Conservation (phyloP, 2,888 invertebrate species). For the Microdon myrmicae region DNA sequence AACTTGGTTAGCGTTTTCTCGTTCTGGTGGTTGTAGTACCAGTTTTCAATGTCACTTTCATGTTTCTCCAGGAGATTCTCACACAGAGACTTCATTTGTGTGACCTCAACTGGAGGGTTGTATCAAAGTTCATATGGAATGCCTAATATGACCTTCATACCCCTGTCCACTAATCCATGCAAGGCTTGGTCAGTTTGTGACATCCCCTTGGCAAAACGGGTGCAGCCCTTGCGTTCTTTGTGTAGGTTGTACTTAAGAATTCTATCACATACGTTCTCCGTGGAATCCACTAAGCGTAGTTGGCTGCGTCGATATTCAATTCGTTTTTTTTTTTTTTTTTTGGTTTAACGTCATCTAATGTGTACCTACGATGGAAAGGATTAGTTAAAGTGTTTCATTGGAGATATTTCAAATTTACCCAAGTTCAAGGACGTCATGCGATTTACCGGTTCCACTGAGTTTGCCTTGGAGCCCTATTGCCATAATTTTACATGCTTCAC, state of each 20-base stretch:
- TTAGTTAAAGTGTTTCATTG: no score
- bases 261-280: slow-evolving; percentile 89
- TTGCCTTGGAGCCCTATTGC: slow-evolving; percentile 85
- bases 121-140: slow-evolving; percentile 98
- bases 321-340: no score
- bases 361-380: slow-evolving; percentile 75
- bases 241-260: slow-evolving; percentile 94
- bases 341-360: slow-evolving; percentile 84
- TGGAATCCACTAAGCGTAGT: slow-evolving; percentile 86
- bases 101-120: slow-evolving; percentile 95
- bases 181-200: slow-evolving; percentile 95
- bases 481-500: slow-evolving; percentile 94
- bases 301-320: slow-evolving; percentile 91
- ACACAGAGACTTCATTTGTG: slow-evolving; percentile 92
- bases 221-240: slow-evolving; percentile 92
- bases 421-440: slow-evolving; percentile 87
- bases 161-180: slow-evolving; percentile 92
- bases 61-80: slow-evolving; percentile 87
- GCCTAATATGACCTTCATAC: slow-evolving; percentile 98
- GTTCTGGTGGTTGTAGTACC: slow-evolving; percentile 89
- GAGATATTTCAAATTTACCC: slow-evolving; percentile 73
- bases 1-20: slow-evolving; percentile 75
- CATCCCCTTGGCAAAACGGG: slow-evolving; percentile 95
- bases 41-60: slow-evolving; percentile 87
- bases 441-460: slow-evolving; percentile 88